A percentile compares a stretch with the other conserved stretches of the same genome.
Evolutionary conservation across 2,888 invertebrate species (phyloP).

Genomic region (Stenichneumon culpator): DNA sequence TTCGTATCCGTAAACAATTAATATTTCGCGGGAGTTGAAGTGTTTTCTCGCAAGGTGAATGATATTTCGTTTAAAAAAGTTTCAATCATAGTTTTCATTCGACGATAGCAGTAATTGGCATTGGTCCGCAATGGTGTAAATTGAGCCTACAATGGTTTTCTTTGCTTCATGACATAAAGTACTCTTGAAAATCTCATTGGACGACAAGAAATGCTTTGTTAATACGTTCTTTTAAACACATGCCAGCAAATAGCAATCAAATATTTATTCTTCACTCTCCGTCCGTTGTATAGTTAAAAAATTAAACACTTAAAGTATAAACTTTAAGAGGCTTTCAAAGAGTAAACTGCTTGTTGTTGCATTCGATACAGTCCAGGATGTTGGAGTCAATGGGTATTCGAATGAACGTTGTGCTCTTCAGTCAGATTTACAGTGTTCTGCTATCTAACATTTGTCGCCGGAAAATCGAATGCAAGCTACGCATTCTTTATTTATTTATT

Average conservation of each 20-base stretch:
- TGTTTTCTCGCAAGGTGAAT: neutral
- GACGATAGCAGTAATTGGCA: neutral
- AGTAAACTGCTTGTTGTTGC: neutral
- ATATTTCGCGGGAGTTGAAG: neutral
- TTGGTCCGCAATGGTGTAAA: neutral
- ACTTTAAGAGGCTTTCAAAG: neutral
- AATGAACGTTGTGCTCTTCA: neutral
- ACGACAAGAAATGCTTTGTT: neutral
- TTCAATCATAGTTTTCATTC: neutral
- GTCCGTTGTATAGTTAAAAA: too few relatives aligned
- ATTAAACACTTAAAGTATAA: neutral
- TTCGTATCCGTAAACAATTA: neutral
- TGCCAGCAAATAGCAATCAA: conserved; percentile 11
- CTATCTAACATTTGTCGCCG: neutral
- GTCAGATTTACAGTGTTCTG: neutral
- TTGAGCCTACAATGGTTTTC: neutral
- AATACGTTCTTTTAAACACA: neutral
- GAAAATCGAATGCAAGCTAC: neutral
- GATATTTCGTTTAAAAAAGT: conserved; percentile 1
- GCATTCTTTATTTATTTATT: neutral
- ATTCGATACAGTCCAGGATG: neutral
- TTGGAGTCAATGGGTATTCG: neutral
- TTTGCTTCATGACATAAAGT: conserved; percentile 14
- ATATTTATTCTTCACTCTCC: neutral
- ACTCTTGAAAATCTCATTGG: neutral